phyloP scores from a whole-genome alignment of 1,140 invertebrate genomes.

The Ooceraea biroi region DNA sequence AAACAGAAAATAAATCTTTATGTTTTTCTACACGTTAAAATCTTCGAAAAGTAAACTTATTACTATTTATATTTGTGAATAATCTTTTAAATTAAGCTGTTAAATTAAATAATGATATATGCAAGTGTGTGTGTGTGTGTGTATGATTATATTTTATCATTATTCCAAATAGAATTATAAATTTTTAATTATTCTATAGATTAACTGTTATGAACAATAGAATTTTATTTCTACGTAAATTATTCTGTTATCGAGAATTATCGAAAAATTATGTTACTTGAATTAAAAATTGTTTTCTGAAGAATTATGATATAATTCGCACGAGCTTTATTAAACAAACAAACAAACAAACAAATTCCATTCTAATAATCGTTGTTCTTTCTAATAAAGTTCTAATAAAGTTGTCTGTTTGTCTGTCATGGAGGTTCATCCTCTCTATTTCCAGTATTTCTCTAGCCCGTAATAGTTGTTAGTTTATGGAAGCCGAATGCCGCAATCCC shows the following conservation, averaged over 20 bases:
- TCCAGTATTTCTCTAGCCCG: constrained; percentile 3
- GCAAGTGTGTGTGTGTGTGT: too few species aligned
- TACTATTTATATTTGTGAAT: constrained; percentile 39
- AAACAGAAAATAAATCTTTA: constrained; percentile 70
- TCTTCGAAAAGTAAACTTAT: background rate
- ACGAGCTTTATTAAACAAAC: too few species aligned
- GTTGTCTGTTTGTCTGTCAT: too few species aligned
- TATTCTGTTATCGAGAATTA: background rate
- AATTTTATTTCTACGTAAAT: too few species aligned
- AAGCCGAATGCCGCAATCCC: constrained; percentile 32
- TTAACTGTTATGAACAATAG: too few species aligned
- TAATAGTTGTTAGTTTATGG: constrained; percentile 55
- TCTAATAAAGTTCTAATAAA: too few species aligned
- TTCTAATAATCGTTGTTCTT: constrained; percentile 1
- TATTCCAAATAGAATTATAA: too few species aligned
- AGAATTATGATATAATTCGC: too few species aligned
- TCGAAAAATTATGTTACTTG: background rate
- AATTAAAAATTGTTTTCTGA: background rate
- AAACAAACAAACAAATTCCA: background rate
- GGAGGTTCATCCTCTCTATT: too few species aligned
- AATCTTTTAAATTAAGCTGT: background rate
- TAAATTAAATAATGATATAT: constrained; percentile 5
- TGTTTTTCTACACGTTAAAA: background rate
- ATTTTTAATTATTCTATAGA: too few species aligned
- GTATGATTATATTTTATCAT: too few species aligned